Evolutionary conservation across 2,888 invertebrate species (phyloP).

Genomic region (Lordiphosa fenestrarum): DNA sequence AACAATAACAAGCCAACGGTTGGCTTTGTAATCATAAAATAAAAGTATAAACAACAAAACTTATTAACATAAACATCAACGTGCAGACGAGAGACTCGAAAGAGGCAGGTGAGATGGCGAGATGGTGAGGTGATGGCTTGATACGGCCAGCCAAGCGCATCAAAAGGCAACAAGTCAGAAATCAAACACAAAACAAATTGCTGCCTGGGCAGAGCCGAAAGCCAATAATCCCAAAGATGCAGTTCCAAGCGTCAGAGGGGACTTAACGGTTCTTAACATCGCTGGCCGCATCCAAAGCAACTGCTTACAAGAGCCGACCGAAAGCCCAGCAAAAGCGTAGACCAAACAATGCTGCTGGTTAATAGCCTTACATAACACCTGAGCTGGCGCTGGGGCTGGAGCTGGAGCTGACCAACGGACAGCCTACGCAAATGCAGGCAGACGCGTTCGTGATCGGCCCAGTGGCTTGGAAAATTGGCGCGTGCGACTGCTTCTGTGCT

Average conservation of each 20-base stretch:
- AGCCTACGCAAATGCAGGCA: slow-evolving; percentile 35
- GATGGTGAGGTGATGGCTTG: slow-evolving; percentile 12
- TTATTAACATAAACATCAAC: slow-evolving; percentile 69
- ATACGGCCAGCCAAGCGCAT: slow-evolving; percentile 35
- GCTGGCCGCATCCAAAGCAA: slow-evolving; percentile 20
- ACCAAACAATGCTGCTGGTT: slow-evolving; percentile 27
- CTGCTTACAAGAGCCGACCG: slow-evolving; percentile 32
- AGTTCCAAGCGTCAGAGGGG: slow-evolving; percentile 40
- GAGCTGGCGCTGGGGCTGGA: slow-evolving; percentile 17
- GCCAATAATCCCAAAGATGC: slow-evolving; percentile 43
- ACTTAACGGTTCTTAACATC: slow-evolving; percentile 50
- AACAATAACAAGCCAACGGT: slow-evolving; percentile 21
- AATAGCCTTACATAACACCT: slow-evolving; percentile 69
- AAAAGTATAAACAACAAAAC: slow-evolving; percentile 56
- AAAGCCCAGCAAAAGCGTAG: slow-evolving; percentile 19
- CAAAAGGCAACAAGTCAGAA: slow-evolving; percentile 29
- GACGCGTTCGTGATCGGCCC: slow-evolving; percentile 37
- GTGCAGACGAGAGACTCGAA: slow-evolving; percentile 32
- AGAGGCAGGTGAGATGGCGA: slow-evolving; percentile 17
- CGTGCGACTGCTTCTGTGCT: slow-evolving; percentile 51
- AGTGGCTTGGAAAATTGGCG: slow-evolving; percentile 72
- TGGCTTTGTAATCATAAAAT: slow-evolving; percentile 9
- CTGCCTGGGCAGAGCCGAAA: slow-evolving; percentile 32
- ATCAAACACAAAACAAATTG: slow-evolving; percentile 37
- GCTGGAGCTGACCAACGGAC: slow-evolving; percentile 25